Evolutionary conservation across 30 jellyfish, hydroid and myxozoan genomes (phyloP), one percentile per base, ranked within the genome.

Genomic region (Hydra vulgaris): DNA sequence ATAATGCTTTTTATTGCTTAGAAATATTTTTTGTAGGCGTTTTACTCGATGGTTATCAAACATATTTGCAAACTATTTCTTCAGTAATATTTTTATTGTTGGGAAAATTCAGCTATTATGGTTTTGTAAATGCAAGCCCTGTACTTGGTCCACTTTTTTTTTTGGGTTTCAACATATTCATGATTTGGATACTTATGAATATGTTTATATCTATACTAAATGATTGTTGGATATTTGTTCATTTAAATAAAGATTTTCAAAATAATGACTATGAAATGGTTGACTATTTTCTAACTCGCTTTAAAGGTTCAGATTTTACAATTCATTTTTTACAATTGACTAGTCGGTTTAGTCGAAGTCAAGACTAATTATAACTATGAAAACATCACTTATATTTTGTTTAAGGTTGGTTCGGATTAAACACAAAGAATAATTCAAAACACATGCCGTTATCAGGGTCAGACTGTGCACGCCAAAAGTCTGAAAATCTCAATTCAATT

Each of bases 71-170:
- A 5, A 83, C 95, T 23, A 92, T 95, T 1, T 90, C 97, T 17
- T 86, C 97, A 25, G 93, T 85, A n/a, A 74, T 91, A 88, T 86
- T 95, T 72, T 73, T 91, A 73, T 88, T 91, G 18, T 95, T 91
- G 79, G 98, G 98, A 69, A 92, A 92, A 81, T 92, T 92, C 94
- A 84, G 87, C 75, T 92, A 82, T 83, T 70, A 83, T 87, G 95
- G 86, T 66, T 92, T 81, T 79, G 94, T 83, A 71, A 68, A 76
- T 68, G 88, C 98, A 24, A 87, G 86, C 78, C 92, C 96, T 20
- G 89, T 92, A 0, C 87, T 92, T 27, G 98, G 98, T 54, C 98
- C 98, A 74, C 25, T 92, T 66, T 92, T 85, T 85, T 92, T 92
- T 82, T 83, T 92, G 55, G 78, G 81, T 15, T 92, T 82, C 26